Conservation (phyloP, 2,888 invertebrate genomes). For the Beris morrisii region DNA sequence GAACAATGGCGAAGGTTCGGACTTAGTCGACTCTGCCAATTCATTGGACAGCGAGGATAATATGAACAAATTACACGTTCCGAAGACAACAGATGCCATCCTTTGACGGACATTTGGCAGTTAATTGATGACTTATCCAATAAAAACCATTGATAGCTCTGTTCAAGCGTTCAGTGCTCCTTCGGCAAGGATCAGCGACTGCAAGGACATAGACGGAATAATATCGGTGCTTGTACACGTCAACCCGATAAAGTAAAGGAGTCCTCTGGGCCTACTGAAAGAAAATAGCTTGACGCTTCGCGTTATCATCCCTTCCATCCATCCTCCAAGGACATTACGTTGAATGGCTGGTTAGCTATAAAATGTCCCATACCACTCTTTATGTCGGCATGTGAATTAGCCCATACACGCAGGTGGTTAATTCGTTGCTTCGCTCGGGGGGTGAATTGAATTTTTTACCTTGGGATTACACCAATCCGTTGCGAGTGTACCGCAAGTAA, state of each 20-base stretch:
- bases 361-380: not conserved
- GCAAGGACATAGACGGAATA: not conserved
- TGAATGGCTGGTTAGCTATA: constrained; percentile 3
- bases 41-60: not conserved
- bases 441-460: constrained; percentile 34
- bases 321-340: constrained; percentile 20
- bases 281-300: constrained; percentile 34
- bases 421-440: constrained; percentile 37
- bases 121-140: constrained; percentile 22
- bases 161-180: constrained; percentile 4
- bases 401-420: constrained; percentile 35
- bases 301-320: constrained; percentile 14
- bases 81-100: not conserved
- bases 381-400: not conserved
- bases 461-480: constrained; percentile 14
- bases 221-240: constrained; percentile 12
- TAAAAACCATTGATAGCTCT: constrained; percentile 12
- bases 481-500: too few species aligned
- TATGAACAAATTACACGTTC: too few species aligned
- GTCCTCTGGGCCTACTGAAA: constrained; percentile 35
- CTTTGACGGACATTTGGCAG: not conserved
- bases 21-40: not conserved
- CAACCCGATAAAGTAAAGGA: constrained; percentile 33
- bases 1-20: constrained; percentile 8
- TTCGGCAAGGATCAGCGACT: not conserved